phyloP scores from a whole-genome alignment of 2,797 vertebrate genomes.

The Dipus sagitta region DNA sequence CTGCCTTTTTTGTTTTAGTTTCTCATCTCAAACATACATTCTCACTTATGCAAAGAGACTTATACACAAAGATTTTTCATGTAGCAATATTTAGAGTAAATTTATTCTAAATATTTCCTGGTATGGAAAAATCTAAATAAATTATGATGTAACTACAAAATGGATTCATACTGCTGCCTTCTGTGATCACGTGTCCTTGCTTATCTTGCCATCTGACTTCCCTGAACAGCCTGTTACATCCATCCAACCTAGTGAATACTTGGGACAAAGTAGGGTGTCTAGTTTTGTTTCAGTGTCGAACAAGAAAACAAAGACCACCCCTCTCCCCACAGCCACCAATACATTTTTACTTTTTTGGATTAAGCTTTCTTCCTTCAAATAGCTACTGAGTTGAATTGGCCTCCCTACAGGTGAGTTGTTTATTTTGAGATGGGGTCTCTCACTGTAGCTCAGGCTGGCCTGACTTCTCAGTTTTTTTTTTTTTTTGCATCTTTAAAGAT shows the following conservation, averaged over 20 bases:
- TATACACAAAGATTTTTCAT: not conserved
- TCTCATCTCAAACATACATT: not conserved
- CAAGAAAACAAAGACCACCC: not conserved
- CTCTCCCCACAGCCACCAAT: not conserved
- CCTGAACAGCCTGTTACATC: not conserved
- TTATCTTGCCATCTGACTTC: not conserved
- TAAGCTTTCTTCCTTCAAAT: slow-evolving; percentile 38
- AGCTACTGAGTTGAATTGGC: slow-evolving; percentile 21
- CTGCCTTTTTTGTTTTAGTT: not conserved
- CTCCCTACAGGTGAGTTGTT: not conserved
- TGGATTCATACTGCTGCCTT: not conserved
- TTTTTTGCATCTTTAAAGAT: not conserved
- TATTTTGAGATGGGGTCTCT: not conserved
- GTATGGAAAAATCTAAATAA: not conserved
- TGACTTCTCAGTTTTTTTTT: not conserved
- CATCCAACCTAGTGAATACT: not conserved
- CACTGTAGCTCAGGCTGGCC: not conserved
- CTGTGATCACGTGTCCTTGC: not conserved
- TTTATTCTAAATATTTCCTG: not conserved
- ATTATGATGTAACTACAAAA: not conserved
- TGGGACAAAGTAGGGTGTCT: not conserved
- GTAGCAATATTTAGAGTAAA: not conserved
- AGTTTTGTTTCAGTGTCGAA: not conserved
- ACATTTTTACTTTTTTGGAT: not conserved
- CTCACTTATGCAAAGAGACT: not conserved